These are phyloP conservation scores for Saguinus imperator DNA, from an alignment of 2,113 vertebrate genomes.

Conservation along the genomic window DNA sequence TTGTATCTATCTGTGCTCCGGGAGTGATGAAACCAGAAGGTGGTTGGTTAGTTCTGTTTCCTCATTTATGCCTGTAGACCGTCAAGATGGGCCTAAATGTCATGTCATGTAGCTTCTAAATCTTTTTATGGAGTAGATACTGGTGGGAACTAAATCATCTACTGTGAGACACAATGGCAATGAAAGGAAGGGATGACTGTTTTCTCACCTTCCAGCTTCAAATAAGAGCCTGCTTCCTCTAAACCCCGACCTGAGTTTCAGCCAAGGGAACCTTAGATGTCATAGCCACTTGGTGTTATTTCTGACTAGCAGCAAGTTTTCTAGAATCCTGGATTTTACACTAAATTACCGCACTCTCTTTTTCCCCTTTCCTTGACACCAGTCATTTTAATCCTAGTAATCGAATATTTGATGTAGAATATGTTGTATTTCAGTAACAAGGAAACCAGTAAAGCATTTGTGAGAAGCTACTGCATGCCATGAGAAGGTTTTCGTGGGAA, in stretches of 20 bases:
- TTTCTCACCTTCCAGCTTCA: not conserved
- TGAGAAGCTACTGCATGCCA: not conserved
- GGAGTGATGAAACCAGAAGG: not conserved
- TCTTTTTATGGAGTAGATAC: not conserved
- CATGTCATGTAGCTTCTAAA: not conserved
- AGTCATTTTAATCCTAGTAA: not conserved
- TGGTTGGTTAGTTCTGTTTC: not conserved
- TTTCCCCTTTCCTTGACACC: not conserved
- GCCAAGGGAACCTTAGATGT: not conserved
- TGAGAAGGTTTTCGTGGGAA: too few relatives aligned
- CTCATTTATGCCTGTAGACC: not conserved
- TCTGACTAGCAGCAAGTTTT: not conserved
- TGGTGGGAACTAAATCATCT: not conserved
- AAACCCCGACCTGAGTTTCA: not conserved
- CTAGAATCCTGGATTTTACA: not conserved
- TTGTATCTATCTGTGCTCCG: not conserved
- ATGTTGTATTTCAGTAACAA: not conserved
- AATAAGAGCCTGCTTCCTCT: not conserved
- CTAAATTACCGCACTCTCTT: too few relatives aligned
- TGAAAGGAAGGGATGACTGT: not conserved
- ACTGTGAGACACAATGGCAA: not conserved
- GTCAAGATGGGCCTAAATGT: not conserved
- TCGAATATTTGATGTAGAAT: not conserved
- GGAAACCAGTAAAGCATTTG: not conserved
- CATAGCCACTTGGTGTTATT: not conserved